Conservation (phyloP, 2,888 invertebrate species). For the Torymus auratus region DNA sequence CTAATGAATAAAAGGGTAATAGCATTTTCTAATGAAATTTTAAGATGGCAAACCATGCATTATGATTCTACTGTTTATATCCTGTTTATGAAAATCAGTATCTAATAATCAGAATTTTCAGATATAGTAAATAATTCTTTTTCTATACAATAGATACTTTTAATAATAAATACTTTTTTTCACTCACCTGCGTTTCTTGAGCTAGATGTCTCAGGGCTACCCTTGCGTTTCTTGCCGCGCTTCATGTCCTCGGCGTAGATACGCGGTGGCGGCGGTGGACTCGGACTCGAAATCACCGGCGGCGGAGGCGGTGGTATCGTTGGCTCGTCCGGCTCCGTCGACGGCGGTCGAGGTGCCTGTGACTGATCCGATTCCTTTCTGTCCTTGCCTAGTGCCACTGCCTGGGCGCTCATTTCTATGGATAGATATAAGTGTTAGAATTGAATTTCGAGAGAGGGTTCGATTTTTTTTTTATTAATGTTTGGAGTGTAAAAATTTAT, state of each 20-base stretch:
- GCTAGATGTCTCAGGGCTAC: conserved; percentile 45
- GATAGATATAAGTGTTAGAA: conserved; percentile 6
- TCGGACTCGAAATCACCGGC: conserved; percentile 71
- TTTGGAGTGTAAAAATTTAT: neutral
- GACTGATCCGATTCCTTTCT: neutral
- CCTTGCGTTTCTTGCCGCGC: conserved; percentile 64
- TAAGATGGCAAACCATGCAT: no score
- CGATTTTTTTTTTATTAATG: no score
- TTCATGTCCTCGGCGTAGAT: conserved; percentile 72
- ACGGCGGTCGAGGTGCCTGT: conserved; percentile 5
- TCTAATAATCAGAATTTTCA: no score
- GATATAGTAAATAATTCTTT: no score
- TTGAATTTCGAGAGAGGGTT: neutral
- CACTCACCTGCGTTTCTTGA: neutral
- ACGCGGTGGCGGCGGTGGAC: conserved; percentile 75
- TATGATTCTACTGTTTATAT: no score
- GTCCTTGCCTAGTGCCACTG: conserved; percentile 18
- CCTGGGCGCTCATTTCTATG: conserved; percentile 52
- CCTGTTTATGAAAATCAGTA: no score
- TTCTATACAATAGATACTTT: no score
- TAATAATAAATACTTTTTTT: no score
- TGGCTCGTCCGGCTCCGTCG: conserved; percentile 3
- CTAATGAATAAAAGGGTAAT: no score
- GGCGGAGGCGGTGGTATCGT: conserved; percentile 63
- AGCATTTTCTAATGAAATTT: no score